A percentile compares a stretch with the other conserved stretches of the same genome.
These are phyloP conservation scores for Zaprionus bogoriensis DNA, from an alignment of 2,888 invertebrate species.

Conservation along the genomic window DNA sequence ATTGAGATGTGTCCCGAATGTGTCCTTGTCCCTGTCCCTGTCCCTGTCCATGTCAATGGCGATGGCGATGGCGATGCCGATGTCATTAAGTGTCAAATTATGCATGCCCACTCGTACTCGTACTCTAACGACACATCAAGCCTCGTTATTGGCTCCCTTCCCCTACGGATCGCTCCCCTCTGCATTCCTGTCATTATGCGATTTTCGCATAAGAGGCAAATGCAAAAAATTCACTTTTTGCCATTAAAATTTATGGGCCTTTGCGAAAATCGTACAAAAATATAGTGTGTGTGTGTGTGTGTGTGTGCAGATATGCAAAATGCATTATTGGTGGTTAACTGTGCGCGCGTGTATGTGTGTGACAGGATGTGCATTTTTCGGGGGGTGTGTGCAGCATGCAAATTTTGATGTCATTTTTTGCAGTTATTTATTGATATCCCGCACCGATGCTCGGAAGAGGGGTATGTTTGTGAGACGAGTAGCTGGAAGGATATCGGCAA, in stretches of 20 bases:
- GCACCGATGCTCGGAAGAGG: not conserved
- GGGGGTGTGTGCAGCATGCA: conserved; percentile 36
- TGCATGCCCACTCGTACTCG: conserved; percentile 74
- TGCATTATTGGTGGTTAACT: conserved; percentile 17
- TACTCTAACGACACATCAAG: conserved; percentile 26
- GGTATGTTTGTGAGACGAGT: not conserved
- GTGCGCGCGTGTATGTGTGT: not conserved
- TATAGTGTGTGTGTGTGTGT: conserved; percentile 18
- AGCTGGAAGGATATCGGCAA: not conserved
- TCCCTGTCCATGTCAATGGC: too few relatives aligned
- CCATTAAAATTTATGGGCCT: conserved; percentile 70
- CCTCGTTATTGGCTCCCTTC: conserved; percentile 9
- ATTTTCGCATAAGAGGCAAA: conserved; percentile 49
- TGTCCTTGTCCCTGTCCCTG: conserved; percentile 50
- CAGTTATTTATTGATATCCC: conserved; percentile 25
- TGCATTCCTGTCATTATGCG: conserved; percentile 16
- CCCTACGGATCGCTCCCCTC: not conserved
- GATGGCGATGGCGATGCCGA: too few relatives aligned
- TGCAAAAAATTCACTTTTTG: conserved; percentile 63
- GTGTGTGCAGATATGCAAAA: conserved; percentile 34
- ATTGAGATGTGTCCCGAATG: conserved; percentile 53
- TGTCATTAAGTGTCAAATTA: conserved; percentile 69
- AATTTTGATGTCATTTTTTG: conserved; percentile 30
- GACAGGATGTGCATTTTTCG: conserved; percentile 35
- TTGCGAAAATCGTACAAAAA: conserved; percentile 41